Percentiles rank a stretch among this genome's conserved stretches.
Evolutionary conservation across 2,888 invertebrate genomes (phyloP).

Genomic region (Magallana nippona): DNA sequence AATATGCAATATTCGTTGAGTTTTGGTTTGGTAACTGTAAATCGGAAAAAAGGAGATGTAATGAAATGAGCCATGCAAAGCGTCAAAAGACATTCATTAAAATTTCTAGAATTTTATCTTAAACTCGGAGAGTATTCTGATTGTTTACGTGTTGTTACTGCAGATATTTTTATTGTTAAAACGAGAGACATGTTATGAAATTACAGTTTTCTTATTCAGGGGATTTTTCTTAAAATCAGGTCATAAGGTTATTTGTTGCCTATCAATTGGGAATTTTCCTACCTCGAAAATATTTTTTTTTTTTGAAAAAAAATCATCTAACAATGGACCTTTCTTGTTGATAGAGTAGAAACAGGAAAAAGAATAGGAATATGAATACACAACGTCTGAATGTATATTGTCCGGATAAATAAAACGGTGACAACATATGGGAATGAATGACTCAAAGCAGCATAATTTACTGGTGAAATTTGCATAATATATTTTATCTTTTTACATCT

Average conservation of each 20-base stretch:
- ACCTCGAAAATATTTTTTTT: slow-evolving; percentile 5
- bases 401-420: not conserved
- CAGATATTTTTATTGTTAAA: not conserved
- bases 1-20: slow-evolving; percentile 27
- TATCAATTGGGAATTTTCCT: not conserved
- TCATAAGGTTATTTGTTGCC: not conserved
- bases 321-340: not conserved
- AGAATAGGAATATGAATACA: not conserved
- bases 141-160: not conserved
- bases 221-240: not conserved
- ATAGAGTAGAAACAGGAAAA: not conserved
- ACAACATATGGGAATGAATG: slow-evolving; percentile 14
- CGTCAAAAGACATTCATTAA: not conserved
- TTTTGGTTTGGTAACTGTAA: slow-evolving; percentile 1
- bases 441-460: slow-evolving; percentile 24
- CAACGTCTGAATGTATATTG: slow-evolving; percentile 20
- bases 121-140: too few relatives aligned
- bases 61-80: not conserved
- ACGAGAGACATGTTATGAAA: not conserved
- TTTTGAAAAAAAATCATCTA: not conserved
- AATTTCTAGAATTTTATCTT: not conserved
- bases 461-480: slow-evolving; percentile 32
- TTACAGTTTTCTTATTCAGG: slow-evolving; percentile 22
- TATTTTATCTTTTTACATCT: slow-evolving; percentile 31
- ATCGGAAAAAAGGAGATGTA: not conserved